Base-by-base conservation (phyloP, 2,797 vertebrate species). In the Sparidentex hasta region DNA sequence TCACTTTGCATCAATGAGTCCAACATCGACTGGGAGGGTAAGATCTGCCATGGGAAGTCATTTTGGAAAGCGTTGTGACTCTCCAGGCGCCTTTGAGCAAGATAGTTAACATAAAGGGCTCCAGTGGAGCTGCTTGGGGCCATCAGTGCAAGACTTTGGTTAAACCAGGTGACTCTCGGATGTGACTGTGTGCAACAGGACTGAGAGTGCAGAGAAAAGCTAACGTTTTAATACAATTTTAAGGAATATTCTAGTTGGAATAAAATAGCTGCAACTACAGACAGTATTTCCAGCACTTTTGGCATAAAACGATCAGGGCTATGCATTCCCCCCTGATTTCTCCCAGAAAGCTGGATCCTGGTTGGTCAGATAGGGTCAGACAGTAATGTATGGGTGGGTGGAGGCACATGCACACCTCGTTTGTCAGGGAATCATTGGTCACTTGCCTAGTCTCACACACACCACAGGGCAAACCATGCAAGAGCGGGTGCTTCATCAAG, bases 341-440 rank as follows among this genome's bases (percentile, higher is more conserved):
- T 38, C 58, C 51, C 11, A 18, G 58, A 74, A 75, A 76, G 62
- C 82, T 61, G 62, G 76, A 61, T 82, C 82, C 82, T 77, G 78
- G 44, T 78, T 76, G 81, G 88, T 90, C 89, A 84, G 88, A 90
- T 66, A 65, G 81, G 92, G 92, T 94, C 88, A 89, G 85, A 86
- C 91, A 86, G 90, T 91, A 92, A 94, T 90, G 80, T 90, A 90
- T 92, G 86, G 83, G 78, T 81, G 84, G 76, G 87, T 46, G 20
- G 85, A 88, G 87, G 82, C 87, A 52, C 81, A 88, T 27, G 51
- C 80, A 84, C 88, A 87, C 87, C 72, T 91, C 92, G 86, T 94
- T 93, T 93, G 89, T 94, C 93, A 93, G 90, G 70, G 86, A 88
- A 91, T 92, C 91, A 90, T 69, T 87, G 91, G 90, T 91, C 90